Evolutionary conservation across 1,140 invertebrate genomes (phyloP).

Genomic region (Drosophila miranda): DNA sequence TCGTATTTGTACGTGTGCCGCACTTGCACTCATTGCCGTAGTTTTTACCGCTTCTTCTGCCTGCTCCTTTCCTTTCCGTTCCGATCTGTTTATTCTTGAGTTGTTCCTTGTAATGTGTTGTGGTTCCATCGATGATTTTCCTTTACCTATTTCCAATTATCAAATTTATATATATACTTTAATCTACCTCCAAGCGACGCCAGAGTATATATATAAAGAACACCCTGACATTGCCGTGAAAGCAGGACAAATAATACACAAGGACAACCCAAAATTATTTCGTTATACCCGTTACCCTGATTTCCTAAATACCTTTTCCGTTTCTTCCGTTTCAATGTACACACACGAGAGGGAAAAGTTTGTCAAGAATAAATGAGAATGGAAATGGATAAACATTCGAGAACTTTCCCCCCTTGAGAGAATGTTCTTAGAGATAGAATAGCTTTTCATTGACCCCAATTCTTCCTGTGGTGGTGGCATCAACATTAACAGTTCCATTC

Average conservation of each 20-base stretch:
- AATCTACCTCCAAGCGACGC: conserved; percentile 41
- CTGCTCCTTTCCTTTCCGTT: conserved; percentile 55
- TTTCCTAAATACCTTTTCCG: conserved; percentile 7
- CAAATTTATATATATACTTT: conserved; percentile 58
- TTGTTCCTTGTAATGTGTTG: conserved; percentile 72
- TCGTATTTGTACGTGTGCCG: conserved; percentile 9
- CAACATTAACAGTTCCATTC: no score
- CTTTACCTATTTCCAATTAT: conserved; percentile 62
- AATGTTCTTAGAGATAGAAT: no score
- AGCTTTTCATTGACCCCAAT: no score
- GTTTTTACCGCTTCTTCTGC: conserved; percentile 44
- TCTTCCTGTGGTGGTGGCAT: conserved; percentile 24
- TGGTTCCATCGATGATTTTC: conserved; percentile 68
- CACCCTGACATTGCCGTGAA: conserved; percentile 76
- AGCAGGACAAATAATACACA: conserved; percentile 74
- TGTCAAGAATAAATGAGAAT: neutral
- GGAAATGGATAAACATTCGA: no score
- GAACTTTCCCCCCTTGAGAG: no score
- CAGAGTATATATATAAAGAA: conserved; percentile 60
- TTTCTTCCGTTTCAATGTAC: conserved; percentile 15
- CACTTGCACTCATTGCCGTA: conserved; percentile 11
- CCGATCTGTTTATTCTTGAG: conserved; percentile 21
- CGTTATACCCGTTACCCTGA: conserved; percentile 3
- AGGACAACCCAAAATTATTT: conserved; percentile 36
- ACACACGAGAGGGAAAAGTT: conserved; percentile 1